Evolutionary conservation across 92 coral and sea anemone genomes (phyloP).

Genomic region (Parazoanthus darwini): DNA sequence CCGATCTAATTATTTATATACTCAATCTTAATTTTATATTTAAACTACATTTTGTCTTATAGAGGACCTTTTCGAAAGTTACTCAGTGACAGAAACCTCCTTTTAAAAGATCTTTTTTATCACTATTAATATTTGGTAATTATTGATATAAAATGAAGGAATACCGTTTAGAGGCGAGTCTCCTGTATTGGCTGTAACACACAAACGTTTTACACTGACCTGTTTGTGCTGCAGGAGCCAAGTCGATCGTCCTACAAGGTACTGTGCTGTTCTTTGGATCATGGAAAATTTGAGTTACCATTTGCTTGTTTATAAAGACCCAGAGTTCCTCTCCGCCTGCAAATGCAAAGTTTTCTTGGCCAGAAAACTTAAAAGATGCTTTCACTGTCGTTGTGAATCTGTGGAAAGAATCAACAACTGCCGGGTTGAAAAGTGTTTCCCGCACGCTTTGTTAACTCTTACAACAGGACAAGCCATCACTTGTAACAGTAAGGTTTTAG

Average conservation of each 20-base stretch:
- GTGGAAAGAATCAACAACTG: neutral
- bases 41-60: no score
- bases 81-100: no score
- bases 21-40: no score
- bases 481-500: no score
- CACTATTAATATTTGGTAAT: no score
- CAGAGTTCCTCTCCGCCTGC: constrained; percentile 98
- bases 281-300: constrained; percentile 79
- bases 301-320: constrained; percentile 81
- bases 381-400: constrained; percentile 89
- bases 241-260: constrained; percentile 76
- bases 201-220: constrained; percentile 35
- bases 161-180: neutral
- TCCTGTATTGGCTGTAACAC: neutral
- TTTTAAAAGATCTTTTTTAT: no score
- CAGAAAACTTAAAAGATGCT: constrained; percentile 84
- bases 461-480: neutral
- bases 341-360: constrained; percentile 80
- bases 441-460: neutral
- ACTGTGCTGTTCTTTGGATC: constrained; percentile 62
- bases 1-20: no score
- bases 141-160: no score
- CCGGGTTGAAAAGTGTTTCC: neutral
- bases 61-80: no score
- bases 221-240: constrained; percentile 66